Base-by-base conservation (phyloP, 1,140 invertebrate species). In the Uloborus diversus region DNA sequence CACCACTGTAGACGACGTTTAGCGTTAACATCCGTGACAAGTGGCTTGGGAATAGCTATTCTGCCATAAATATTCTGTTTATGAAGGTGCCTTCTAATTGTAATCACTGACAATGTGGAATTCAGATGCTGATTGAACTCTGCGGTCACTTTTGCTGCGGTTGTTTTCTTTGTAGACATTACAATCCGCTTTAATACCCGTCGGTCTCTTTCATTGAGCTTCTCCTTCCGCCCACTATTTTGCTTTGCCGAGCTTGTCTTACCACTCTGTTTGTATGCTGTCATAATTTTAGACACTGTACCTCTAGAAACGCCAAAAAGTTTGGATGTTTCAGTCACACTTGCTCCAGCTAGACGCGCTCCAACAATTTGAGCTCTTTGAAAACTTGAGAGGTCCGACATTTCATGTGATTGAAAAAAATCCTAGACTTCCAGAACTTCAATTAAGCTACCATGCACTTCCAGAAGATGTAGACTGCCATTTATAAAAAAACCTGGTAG, bases 181-280 rank as follows among this genome's bases (percentile, higher is more conserved):
- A 61, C 57, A 61, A 20, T 61, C 57, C 30, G 2, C 57, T 61
- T 61, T 28, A 61, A 3, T 3, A 4, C 1, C 57, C 57, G 7
- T 61, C 27, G 25, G 57, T 30, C 57, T 33, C 57, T 61, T 9
- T 61, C 57, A 61, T 1, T 61, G 1, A 61, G 3, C 27, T 33
- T 61, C 7, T 28, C 2, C 57, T 1, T 33, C 30, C 57, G 57
- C 14, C 57, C 27, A 4, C 57, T 61, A 0, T 28, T 61, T 1
- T 61, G 30, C 57, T 61, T 61, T 28, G 57, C 57, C 27, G n/a
- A n/a, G n/a, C n/a, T n/a, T n/a, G n/a, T n/a, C n/a, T 32, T 61
- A 13, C 57, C 3, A 13, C 13, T 20, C 30, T 61, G 25, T 27
- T 3, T 25, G 4, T 61, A 61, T 13, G 57, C 30, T 61, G 57